Percentiles rank a stretch among this genome's conserved stretches.
phyloP scores from a whole-genome alignment of 2,888 invertebrate species.

The Sphinx pinastri region DNA sequence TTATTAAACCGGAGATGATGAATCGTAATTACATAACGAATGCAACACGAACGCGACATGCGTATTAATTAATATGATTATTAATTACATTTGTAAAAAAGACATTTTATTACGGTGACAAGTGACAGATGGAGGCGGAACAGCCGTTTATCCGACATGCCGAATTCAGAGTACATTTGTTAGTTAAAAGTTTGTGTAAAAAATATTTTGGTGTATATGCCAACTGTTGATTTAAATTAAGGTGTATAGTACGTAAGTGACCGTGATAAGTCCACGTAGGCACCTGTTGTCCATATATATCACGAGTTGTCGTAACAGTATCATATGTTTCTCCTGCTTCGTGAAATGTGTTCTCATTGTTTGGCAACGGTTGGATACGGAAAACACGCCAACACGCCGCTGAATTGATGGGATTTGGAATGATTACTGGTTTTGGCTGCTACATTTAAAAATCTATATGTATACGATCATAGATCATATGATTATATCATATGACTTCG shows the following conservation, averaged over 20 bases:
- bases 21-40: conserved; percentile 13
- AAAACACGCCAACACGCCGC: conserved; percentile 58
- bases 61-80: conserved; percentile 21
- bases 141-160: conserved; percentile 32
- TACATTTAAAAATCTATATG: conserved; percentile 30
- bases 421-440: conserved; percentile 46
- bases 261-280: conserved; percentile 55
- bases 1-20: background rate
- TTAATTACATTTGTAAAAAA: conserved; percentile 17
- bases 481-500: conserved; percentile 5
- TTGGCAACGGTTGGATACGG: conserved; percentile 64
- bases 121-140: conserved; percentile 36
- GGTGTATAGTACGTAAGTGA: conserved; percentile 37
- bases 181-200: conserved; percentile 36
- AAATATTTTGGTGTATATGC: conserved; percentile 32
- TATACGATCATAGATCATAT: conserved; percentile 27
- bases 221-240: conserved; percentile 32
- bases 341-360: conserved; percentile 61
- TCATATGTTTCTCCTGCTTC: conserved; percentile 43
- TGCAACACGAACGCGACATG: background rate
- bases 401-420: conserved; percentile 58
- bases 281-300: conserved; percentile 68
- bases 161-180: conserved; percentile 28
- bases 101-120: conserved; percentile 31
- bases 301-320: conserved; percentile 56